Evolutionary conservation across 2,797 vertebrate genomes (phyloP).

Genomic region (Hippocampus kuda): DNA sequence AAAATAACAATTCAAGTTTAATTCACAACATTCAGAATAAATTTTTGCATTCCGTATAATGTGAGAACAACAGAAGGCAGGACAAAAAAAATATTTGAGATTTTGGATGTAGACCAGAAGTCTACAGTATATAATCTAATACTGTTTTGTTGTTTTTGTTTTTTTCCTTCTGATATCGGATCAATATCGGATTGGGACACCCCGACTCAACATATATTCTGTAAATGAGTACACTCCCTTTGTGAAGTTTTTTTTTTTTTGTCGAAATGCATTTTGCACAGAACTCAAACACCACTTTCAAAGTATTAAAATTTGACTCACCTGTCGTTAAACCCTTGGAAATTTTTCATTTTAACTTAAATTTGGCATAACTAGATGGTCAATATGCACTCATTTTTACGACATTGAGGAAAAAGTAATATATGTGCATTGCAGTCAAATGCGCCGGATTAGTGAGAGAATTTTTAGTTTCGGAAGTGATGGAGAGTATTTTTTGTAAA

Average conservation of each 20-base stretch:
- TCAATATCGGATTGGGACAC: too few relatives aligned
- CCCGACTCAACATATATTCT: not conserved
- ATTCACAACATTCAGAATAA: too few relatives aligned
- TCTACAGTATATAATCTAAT: too few relatives aligned
- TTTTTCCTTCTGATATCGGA: too few relatives aligned
- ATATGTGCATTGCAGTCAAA: not conserved
- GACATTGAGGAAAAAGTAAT: not conserved
- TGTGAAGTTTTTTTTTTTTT: not conserved
- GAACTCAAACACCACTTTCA: not conserved
- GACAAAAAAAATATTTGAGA: too few relatives aligned
- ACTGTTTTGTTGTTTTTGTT: too few relatives aligned
- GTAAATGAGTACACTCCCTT: not conserved
- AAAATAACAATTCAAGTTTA: too few relatives aligned
- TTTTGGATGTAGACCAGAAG: too few relatives aligned
- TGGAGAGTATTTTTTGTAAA: not conserved
- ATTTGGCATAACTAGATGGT: not conserved
- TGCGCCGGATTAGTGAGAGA: not conserved
- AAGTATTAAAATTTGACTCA: not conserved
- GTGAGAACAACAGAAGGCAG: too few relatives aligned
- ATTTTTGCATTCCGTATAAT: too few relatives aligned
- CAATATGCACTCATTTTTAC: not conserved
- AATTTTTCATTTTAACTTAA: not conserved
- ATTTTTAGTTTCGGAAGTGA: not conserved
- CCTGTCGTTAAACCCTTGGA: not conserved
- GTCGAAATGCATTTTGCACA: not conserved